Evolutionary conservation across 30 jellyfish, hydroid and myxozoan genomes (phyloP).

Genomic region (Turritopsis rubra): DNA sequence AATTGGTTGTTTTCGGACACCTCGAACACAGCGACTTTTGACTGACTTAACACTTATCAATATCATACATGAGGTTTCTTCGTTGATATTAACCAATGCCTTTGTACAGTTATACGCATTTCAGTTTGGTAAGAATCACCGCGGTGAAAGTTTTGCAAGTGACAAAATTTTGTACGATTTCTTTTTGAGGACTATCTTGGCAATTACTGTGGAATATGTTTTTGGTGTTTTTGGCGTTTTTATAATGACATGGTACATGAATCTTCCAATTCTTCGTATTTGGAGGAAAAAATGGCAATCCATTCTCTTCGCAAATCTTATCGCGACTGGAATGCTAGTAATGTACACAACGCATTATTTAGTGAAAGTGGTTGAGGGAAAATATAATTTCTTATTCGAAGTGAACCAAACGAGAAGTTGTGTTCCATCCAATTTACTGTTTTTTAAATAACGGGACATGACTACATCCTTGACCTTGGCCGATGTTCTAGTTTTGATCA

Average conservation of each 20-base stretch:
- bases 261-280: conserved; percentile 9
- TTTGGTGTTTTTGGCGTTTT: conserved; percentile 13
- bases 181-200: neutral
- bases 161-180: neutral
- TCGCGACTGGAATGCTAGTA: neutral
- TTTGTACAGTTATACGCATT: conserved; percentile 10
- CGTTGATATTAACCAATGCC: conserved; percentile 2
- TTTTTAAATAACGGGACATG: neutral
- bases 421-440: conserved; percentile 2
- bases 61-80: conserved; percentile 8
- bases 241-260: conserved; percentile 21
- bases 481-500: no score
- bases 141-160: neutral
- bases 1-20: conserved; percentile 16
- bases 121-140: neutral
- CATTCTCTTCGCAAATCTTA: neutral
- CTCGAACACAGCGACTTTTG: conserved; percentile 13
- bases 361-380: neutral
- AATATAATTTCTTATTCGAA: neutral
- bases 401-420: conserved; percentile 10
- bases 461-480: no score
- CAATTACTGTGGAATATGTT: conserved; percentile 14
- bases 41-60: conserved; percentile 2
- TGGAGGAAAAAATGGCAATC: conserved; percentile 23
- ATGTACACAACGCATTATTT: conserved; percentile 15